Base-by-base conservation (phyloP, 2,888 invertebrate genomes). In the Cataglyphis cursor region DNA sequence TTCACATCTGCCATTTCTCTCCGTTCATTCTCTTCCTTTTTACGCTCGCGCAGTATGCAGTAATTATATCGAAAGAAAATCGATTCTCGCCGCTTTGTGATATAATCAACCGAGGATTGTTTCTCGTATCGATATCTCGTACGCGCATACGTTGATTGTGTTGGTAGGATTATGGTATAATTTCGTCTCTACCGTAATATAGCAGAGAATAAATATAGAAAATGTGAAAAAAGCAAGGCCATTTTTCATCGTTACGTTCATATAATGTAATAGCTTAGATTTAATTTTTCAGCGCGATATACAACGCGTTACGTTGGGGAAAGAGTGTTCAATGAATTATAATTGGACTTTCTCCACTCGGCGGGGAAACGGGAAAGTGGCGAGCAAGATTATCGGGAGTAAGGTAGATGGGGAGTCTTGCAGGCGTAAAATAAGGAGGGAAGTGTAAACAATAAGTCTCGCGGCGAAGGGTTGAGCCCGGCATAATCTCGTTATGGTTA, bases 381-480 rank as follows among this genome's bases (percentile, higher is more conserved):
- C 59, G 66, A 68, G 59, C 82, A 41, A 54, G 44, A 51, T 68
- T 41, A 74, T 65, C 48, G 57, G 76, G 68, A 82, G 75, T 59
- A 85, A 74, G 76, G 81, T 75, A 76, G 72, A 82, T 82, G 65
- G 74, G 73, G 83, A 70, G 57, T 76, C 64, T 76, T 57, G 72
- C 70, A 80, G 84, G 54, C 73, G 81, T 74, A 59, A 87, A 86
- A 89, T 87, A 90, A 91, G 85, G 84, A 90, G 90, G 86, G 87
- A 91, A 91, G 92, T 89, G 91, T 92, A 92, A 92, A 93, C 93
- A 93, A 93, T 92, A 92, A 92, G 91, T 90, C 87, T 90, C 88
- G 88, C 87, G 83, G 87, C 87, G 85, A 84, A 84, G 87, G 86
- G 84, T 86, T 83, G 89, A 86, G 87, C 75, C 82, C 64, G 80